phyloP scores from a whole-genome alignment of 2,113 vertebrate species.

The Brienomyrus brachyistius region DNA sequence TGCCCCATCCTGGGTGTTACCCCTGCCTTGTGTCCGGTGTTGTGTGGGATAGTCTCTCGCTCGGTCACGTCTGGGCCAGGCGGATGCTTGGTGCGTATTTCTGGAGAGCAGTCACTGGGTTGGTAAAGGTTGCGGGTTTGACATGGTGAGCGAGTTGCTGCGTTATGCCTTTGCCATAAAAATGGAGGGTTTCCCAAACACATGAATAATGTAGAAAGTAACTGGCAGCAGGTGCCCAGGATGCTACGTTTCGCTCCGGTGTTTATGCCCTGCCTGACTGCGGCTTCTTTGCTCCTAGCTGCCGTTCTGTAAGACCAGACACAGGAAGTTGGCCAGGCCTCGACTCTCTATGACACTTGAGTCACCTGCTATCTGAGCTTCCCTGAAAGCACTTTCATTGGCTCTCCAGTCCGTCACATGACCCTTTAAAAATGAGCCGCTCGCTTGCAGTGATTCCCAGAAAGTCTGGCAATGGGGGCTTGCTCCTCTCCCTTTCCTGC shows the following conservation, averaged over 20 bases:
- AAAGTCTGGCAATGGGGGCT: background rate
- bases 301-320: background rate
- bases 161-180: background rate
- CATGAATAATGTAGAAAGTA: background rate
- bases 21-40: background rate
- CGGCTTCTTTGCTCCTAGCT: background rate
- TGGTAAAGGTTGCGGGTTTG: background rate
- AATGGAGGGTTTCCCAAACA: background rate
- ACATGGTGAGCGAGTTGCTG: background rate
- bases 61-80: background rate
- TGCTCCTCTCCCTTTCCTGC: background rate
- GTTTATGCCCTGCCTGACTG: background rate
- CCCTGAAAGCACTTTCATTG: background rate
- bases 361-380: background rate
- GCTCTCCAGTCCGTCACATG: background rate
- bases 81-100: background rate
- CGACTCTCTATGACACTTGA: background rate
- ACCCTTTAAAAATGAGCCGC: background rate
- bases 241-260: background rate
- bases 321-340: background rate
- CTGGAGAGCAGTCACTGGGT: background rate
- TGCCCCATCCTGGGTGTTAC: background rate
- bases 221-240: background rate
- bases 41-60: background rate
- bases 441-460: background rate